Percentiles rank a stretch among this genome's conserved stretches.
phyloP scores from a whole-genome alignment of 2,113 vertebrate species.

The Gobiocypris rarus region DNA sequence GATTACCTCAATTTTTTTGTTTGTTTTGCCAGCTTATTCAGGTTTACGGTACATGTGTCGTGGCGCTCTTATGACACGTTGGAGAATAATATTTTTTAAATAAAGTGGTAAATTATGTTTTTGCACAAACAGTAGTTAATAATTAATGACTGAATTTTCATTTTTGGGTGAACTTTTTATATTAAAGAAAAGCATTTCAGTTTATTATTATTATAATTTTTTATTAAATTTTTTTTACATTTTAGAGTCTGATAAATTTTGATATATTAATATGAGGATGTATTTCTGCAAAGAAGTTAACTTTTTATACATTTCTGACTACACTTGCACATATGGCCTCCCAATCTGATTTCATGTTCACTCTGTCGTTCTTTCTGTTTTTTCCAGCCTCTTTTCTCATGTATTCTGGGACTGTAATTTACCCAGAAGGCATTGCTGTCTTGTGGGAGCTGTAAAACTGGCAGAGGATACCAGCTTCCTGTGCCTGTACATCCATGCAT shows the following conservation, averaged over 20 bases:
- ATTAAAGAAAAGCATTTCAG: background rate
- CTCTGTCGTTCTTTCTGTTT: conserved; percentile 34
- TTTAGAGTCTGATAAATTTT: background rate
- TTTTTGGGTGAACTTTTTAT: no score
- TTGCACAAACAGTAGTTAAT: no score
- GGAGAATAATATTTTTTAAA: no score
- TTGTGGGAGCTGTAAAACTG: conserved; percentile 59
- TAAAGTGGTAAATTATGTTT: no score
- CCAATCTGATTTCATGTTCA: background rate
- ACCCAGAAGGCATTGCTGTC: conserved; percentile 66
- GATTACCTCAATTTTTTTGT: no score
- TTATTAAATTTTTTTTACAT: background rate
- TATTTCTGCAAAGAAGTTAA: background rate
- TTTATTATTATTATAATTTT: no score
- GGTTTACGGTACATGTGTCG: no score
- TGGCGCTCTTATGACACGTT: no score
- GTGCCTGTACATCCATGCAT: conserved; percentile 58
- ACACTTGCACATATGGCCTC: background rate
- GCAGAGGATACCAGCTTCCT: conserved; percentile 45
- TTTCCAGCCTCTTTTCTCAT: conserved; percentile 46
- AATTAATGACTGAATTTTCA: no score
- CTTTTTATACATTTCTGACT: background rate
- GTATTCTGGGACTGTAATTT: conserved; percentile 48
- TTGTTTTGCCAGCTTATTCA: no score
- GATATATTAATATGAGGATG: background rate